Conservation (phyloP, 2,888 invertebrate genomes). For the Aspidapion aeneum region DNA sequence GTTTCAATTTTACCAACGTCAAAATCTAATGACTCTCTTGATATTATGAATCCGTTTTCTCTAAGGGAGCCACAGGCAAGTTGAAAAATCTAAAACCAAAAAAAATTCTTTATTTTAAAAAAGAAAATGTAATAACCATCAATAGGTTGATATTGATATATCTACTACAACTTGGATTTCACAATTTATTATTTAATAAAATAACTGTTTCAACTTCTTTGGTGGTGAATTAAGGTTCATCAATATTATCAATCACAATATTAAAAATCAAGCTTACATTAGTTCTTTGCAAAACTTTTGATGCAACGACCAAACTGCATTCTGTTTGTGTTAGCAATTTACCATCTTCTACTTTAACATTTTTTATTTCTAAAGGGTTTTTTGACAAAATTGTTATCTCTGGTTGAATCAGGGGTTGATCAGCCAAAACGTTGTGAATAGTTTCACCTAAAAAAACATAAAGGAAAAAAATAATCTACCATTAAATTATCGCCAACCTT, state of each 20-base stretch:
- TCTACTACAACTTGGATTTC: no score
- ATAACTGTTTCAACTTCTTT: neutral
- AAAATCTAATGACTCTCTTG: conserved; percentile 49
- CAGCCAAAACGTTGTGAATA: conserved; percentile 59
- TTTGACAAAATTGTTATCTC: conserved; percentile 55
- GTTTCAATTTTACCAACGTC: neutral
- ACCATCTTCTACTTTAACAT: conserved; percentile 59
- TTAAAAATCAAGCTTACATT: conserved; percentile 43
- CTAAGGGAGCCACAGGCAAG: conserved; percentile 31
- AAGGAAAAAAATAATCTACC: no score
- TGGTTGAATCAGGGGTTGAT: conserved; percentile 67
- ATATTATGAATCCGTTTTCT: conserved; percentile 59
- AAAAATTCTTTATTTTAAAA: no score
- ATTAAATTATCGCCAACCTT: no score
- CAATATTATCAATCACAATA: no score
- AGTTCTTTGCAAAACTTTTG: conserved; percentile 50
- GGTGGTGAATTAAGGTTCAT: no score
- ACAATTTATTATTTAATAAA: neutral
- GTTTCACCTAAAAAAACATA: conserved; percentile 13
- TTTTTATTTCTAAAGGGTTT: conserved; percentile 36
- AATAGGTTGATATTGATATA: no score
- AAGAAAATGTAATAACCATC: no score
- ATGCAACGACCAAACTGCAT: conserved; percentile 32
- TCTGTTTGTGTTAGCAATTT: conserved; percentile 48
- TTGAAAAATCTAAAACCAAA: conserved; percentile 27